Evolutionary conservation across 1,140 invertebrate genomes (phyloP).

Genomic region (Ips nitidus): DNA sequence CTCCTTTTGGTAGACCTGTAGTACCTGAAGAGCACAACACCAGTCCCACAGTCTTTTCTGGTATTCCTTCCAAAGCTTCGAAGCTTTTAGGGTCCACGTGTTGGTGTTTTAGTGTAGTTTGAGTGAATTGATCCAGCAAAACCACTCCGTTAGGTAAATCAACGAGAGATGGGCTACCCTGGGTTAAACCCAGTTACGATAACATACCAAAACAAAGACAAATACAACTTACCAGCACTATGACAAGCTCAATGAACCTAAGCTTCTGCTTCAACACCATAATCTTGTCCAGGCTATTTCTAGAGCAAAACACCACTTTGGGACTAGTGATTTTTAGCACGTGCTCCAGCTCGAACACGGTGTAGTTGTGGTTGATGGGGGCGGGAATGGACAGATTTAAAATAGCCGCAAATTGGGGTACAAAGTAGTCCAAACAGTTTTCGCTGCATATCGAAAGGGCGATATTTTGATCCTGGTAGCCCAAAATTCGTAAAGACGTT

Average conservation of each 20-base stretch:
- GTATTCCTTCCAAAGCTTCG: constrained; percentile 19
- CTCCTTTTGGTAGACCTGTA: constrained; percentile 77
- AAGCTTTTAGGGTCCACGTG: too few relatives aligned
- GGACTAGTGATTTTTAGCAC: constrained; percentile 56
- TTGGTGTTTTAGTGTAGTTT: too few relatives aligned
- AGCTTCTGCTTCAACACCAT: neutral
- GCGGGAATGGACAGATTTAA: constrained; percentile 58
- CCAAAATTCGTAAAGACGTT: constrained; percentile 25
- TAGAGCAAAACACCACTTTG: constrained; percentile 53
- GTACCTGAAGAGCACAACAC: constrained; percentile 66
- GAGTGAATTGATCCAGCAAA: too few relatives aligned
- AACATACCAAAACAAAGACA: too few relatives aligned
- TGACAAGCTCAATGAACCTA: too few relatives aligned
- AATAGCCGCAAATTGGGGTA: constrained; percentile 55
- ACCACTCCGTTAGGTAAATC: too few relatives aligned
- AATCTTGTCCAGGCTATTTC: constrained; percentile 5
- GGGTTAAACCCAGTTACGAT: too few relatives aligned
- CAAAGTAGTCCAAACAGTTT: constrained; percentile 58
- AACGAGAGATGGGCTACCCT: too few relatives aligned
- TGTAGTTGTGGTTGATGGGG: constrained; percentile 61
- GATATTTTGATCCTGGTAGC: constrained; percentile 40
- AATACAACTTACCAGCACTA: too few relatives aligned
- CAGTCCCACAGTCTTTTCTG: constrained; percentile 43
- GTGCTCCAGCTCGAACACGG: constrained; percentile 56
- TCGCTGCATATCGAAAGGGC: constrained; percentile 59